phyloP scores from a whole-genome alignment of 2,113 vertebrate genomes.

The Genyomyrus donnyi region DNA sequence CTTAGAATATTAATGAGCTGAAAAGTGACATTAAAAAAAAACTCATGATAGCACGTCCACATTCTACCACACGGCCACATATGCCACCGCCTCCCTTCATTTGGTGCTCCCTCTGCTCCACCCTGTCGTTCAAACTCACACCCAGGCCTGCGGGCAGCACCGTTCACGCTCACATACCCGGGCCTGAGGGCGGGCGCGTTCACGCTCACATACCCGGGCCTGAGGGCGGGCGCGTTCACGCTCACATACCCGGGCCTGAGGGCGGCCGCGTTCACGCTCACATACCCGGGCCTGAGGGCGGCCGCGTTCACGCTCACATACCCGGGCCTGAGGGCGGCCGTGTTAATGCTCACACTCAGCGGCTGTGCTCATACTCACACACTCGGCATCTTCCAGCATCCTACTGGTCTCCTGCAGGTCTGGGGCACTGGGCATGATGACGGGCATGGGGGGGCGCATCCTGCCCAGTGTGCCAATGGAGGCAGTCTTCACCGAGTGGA shows the following conservation, averaged over 20 bases:
- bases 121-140: background rate
- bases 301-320: accelerated
- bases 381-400: constrained; percentile 74
- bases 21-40: background rate
- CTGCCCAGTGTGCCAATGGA: constrained; percentile 72
- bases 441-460: constrained; percentile 70
- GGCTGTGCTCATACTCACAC: constrained; percentile 53
- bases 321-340: no score
- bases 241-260: no score
- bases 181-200: no score
- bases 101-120: background rate
- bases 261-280: no score
- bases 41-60: background rate
- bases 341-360: background rate
- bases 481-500: constrained; percentile 72
- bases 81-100: background rate
- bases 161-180: no score
- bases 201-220: no score
- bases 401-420: constrained; percentile 69
- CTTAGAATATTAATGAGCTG: constrained; percentile 36
- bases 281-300: no score
- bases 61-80: background rate
- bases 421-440: constrained; percentile 72
- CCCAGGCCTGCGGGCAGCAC: accelerated
- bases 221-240: accelerated